A percentile compares a stretch with the other conserved stretches of the same genome.
Evolutionary conservation across 1,140 invertebrate genomes (phyloP).

Genomic region (Caenorhabditis tropicalis): DNA sequence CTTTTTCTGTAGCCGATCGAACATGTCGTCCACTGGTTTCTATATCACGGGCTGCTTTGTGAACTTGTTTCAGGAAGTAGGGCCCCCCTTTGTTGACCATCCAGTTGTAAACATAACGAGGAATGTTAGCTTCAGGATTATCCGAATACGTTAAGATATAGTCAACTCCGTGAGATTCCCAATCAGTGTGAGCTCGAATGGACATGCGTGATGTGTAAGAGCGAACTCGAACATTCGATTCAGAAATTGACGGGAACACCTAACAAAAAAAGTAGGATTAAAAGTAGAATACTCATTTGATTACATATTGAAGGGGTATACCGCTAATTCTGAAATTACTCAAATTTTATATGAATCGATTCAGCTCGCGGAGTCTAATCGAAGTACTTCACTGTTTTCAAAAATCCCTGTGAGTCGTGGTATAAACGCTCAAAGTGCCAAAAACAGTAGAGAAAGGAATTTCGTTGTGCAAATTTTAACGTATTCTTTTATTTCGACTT

Average conservation of each 20-base stretch:
- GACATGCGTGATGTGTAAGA: slow-evolving; percentile 63
- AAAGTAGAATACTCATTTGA: too few relatives aligned
- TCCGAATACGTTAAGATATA: slow-evolving; percentile 76
- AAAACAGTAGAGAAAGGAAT: too few relatives aligned
- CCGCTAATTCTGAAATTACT: too few relatives aligned
- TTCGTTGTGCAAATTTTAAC: too few relatives aligned
- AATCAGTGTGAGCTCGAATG: slow-evolving; percentile 62
- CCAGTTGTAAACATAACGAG: slow-evolving; percentile 74
- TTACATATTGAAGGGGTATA: too few relatives aligned
- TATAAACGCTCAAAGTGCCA: too few relatives aligned
- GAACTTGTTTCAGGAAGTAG: slow-evolving; percentile 64
- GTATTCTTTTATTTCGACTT: too few relatives aligned
- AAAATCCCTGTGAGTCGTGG: too few relatives aligned
- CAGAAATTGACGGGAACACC: neutral
- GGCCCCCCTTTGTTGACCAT: slow-evolving; percentile 73
- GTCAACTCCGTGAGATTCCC: slow-evolving; percentile 63
- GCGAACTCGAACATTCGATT: slow-evolving; percentile 61
- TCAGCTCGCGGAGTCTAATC: too few relatives aligned
- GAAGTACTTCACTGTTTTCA: too few relatives aligned
- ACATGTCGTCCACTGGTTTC: neutral
- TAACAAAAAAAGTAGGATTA: too few relatives aligned
- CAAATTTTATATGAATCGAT: too few relatives aligned
- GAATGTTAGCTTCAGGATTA: slow-evolving; percentile 75
- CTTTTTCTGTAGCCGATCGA: slow-evolving; percentile 12
- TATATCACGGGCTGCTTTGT: neutral